Percentiles rank a stretch among this genome's conserved stretches.
These are phyloP conservation scores for Salarias fasciatus DNA, from an alignment of 2,797 vertebrate species.

Conservation along the genomic window DNA sequence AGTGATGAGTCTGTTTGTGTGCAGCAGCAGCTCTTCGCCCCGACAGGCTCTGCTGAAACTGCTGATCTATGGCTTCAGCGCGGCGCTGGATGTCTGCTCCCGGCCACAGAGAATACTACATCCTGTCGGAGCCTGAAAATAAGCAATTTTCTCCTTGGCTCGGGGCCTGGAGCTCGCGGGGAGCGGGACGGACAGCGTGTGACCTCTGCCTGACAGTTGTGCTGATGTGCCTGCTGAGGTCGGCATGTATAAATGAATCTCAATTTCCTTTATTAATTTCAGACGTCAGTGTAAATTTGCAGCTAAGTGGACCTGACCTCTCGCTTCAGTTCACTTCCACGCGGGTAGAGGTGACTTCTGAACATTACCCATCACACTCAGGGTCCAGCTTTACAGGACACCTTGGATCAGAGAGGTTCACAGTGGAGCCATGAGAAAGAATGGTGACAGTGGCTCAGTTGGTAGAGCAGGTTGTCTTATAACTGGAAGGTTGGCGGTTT, in stretches of 20 bases:
- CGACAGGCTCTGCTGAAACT: constrained; percentile 82
- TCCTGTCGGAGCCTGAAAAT: constrained; percentile 75
- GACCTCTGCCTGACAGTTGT: constrained; percentile 85
- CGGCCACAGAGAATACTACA: constrained; percentile 65
- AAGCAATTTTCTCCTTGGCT: constrained; percentile 79
- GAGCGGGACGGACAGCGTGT: constrained; percentile 50
- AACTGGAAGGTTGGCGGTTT: too few relatives aligned
- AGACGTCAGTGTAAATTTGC: constrained; percentile 79
- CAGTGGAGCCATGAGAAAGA: too few relatives aligned
- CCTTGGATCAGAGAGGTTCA: too few relatives aligned
- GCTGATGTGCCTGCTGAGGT: constrained; percentile 81
- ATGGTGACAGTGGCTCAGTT: too few relatives aligned
- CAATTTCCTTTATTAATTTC: constrained; percentile 91
- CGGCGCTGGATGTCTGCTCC: constrained; percentile 62
- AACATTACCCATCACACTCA: background rate
- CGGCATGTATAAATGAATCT: constrained; percentile 85
- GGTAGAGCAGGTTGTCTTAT: too few relatives aligned
- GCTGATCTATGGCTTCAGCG: constrained; percentile 87
- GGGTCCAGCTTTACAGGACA: too few relatives aligned
- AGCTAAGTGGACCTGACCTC: constrained; percentile 55
- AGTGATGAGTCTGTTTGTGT: constrained; percentile 85
- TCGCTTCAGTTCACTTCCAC: constrained; percentile 25
- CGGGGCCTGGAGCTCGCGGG: constrained; percentile 30
- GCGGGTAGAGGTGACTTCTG: constrained; percentile 38
- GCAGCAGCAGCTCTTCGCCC: constrained; percentile 76